Base-by-base conservation (phyloP, 2,888 invertebrate genomes). In the Elegia similella region DNA sequence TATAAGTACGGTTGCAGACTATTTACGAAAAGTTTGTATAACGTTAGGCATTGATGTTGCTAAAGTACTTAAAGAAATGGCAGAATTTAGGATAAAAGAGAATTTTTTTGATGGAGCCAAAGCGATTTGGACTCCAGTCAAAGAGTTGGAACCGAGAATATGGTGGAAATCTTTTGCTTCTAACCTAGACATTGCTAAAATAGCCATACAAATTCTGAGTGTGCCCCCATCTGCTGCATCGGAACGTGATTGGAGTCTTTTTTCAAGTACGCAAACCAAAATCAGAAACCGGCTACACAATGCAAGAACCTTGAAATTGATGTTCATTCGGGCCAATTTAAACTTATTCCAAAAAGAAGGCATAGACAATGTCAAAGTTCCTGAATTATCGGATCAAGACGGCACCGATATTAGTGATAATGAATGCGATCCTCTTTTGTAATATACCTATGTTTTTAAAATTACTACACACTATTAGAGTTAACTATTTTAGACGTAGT, bases 171-270 rank as follows among this genome's bases (percentile, higher is more conserved):
- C 55, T n/a, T 58, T 55, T 38, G 58, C 55, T 43, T 34, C 10
- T 38, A 55, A 30, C 29, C 47, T 32, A 47, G 8, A 8, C 38
- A 47, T 55, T 46, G 47, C 13, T 15, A 34, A 12, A 13, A 38
- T 55, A 47, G 55, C 55, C 6, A 56, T 47, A 13, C 52, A 48
- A 56, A 58, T 62, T 42, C 43, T 59, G n/a, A 62, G 62, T 29
- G 52, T 56, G 47, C 58, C 59, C 34, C 56, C 61, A 47, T 61
- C 59, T 23, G 57, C 59, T 32, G 57, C 59, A 34, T 16, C 38
- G 17, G 62, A 60, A 42, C 42, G 62, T 32, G 55, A 59, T 43
- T 58, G 52, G 58, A 60, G 55, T 23, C 53, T 56, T 32, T 60
- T 62, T 57, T 48, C 48, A 42, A 30, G 57, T 17, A 62, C 59